Conservation (phyloP, 2,113 vertebrate genomes). For the Pygoscelis adeliae region DNA sequence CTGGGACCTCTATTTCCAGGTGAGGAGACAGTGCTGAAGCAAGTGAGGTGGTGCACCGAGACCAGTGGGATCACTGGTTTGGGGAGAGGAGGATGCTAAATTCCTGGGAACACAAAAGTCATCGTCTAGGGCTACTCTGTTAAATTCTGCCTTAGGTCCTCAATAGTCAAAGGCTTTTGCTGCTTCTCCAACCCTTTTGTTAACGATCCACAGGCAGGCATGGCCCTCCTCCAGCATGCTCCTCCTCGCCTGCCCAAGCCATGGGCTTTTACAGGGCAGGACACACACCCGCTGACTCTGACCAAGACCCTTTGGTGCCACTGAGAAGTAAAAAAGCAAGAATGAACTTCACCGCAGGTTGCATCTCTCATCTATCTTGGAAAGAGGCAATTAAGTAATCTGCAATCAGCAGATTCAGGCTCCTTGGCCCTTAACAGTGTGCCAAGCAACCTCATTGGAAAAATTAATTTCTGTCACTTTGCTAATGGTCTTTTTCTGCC, state of each 20-base stretch:
- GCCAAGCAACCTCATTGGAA: constrained; percentile 27
- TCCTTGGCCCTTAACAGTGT: neutral
- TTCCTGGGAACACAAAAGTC: neutral
- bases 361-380: neutral
- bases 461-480: constrained; percentile 69
- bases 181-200: neutral
- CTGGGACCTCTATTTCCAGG: neutral
- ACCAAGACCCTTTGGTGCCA: neutral
- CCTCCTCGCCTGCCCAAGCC: neutral
- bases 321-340: neutral
- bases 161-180: rapidly evolving
- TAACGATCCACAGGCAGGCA: neutral
- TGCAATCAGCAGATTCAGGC: neutral
- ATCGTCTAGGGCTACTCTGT: neutral
- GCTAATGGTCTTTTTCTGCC: constrained; percentile 62
- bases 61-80: neutral
- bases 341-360: neutral
- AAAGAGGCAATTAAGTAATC: constrained; percentile 37
- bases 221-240: neutral
- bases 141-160: neutral
- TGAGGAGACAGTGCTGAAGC: neutral
- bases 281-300: neutral
- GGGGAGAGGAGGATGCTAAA: neutral
- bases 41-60: rapidly evolving
- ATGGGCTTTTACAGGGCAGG: neutral